Evolutionary conservation across 1,140 invertebrate species (phyloP).

Genomic region (Solenopsis fugax): DNA sequence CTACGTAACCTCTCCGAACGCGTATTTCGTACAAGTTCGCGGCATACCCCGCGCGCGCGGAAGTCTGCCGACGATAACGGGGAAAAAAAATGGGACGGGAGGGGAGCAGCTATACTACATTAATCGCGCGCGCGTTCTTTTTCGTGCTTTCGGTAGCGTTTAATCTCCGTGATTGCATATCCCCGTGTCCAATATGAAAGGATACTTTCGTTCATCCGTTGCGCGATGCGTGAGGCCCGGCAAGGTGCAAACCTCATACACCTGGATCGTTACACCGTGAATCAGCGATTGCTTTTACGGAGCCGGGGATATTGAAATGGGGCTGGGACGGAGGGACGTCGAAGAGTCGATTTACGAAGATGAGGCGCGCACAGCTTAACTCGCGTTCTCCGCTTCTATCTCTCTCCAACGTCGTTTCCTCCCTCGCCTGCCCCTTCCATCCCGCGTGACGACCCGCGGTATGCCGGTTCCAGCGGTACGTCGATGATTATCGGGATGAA

Average conservation of each 20-base stretch:
- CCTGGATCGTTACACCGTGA: conserved; percentile 77
- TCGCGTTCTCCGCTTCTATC: conserved; percentile 66
- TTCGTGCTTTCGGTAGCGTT: conserved; percentile 64
- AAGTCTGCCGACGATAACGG: conserved; percentile 35
- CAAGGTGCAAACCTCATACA: conserved; percentile 76
- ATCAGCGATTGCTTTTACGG: conserved; percentile 77
- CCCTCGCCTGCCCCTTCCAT: background rate
- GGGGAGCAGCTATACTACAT: conserved; percentile 33
- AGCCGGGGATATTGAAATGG: conserved; percentile 76
- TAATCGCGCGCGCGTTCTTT: conserved; percentile 47
- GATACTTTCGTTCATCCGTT: conserved; percentile 63
- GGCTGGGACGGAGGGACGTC: conserved; percentile 67
- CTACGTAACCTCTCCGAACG: conserved; percentile 38
- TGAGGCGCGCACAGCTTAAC: conserved; percentile 74
- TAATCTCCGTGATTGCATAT: conserved; percentile 67
- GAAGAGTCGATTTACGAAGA: conserved; percentile 77
- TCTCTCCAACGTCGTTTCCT: conserved; percentile 8
- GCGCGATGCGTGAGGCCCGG: conserved; percentile 77
- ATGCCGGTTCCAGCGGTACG: conserved; percentile 37
- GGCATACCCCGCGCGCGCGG: conserved; percentile 29
- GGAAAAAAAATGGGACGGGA: conserved; percentile 8
- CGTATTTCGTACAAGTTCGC: conserved; percentile 25
- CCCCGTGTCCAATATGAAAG: conserved; percentile 59
- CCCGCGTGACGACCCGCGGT: conserved; percentile 56
- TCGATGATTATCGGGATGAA: conserved; percentile 75